Evolutionary conservation across 2,113 vertebrate genomes (phyloP).

Genomic region (Anas platyrhynchos): DNA sequence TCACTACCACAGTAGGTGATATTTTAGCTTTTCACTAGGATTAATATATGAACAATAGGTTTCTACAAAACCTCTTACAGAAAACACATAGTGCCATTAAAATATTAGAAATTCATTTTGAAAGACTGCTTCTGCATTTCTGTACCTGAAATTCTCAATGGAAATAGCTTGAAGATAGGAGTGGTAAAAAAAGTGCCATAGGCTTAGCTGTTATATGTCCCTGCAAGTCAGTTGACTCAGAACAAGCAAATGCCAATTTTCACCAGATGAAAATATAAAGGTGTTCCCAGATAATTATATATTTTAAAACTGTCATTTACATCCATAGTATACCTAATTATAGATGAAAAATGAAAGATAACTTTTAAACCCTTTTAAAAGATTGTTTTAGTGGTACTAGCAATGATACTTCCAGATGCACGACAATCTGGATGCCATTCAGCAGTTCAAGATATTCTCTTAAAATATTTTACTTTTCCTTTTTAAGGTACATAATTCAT

Average conservation of each 20-base stretch:
- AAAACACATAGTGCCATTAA: background rate
- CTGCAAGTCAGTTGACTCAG: background rate
- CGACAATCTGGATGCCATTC: background rate
- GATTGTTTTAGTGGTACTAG: background rate
- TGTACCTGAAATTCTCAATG: background rate
- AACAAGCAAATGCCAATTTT: background rate
- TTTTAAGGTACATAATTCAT: background rate
- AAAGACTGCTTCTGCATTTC: background rate
- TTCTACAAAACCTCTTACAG: background rate
- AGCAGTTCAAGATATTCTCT: background rate
- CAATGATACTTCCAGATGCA: background rate
- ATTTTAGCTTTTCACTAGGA: background rate
- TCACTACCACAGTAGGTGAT: background rate
- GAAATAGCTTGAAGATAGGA: background rate
- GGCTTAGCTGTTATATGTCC: fast-evolving
- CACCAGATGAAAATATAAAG: background rate
- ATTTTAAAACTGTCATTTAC: background rate
- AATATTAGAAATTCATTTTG: background rate
- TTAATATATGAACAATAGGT: background rate
- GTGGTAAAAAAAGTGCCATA: background rate
- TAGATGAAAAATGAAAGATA: background rate
- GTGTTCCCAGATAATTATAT: background rate
- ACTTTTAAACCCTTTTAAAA: background rate
- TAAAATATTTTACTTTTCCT: constrained; percentile 4
- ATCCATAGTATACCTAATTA: background rate